A percentile compares a stretch with the other conserved stretches of the same genome.
phyloP scores from a whole-genome alignment of 2,888 invertebrate species.

The Acanthoscelides obtectus region DNA sequence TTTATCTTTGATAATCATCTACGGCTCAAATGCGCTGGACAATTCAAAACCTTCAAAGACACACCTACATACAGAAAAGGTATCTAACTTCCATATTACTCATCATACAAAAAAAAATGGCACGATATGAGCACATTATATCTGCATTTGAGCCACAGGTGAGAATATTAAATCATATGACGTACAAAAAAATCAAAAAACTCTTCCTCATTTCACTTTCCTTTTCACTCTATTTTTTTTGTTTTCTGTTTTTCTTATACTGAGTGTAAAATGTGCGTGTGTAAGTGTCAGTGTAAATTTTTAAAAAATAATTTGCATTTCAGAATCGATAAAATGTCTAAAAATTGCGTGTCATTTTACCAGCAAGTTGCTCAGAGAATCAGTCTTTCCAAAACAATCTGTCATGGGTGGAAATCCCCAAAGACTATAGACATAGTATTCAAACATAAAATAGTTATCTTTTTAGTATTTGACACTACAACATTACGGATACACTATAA shows the following conservation, averaged over 20 bases:
- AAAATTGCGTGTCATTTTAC: neutral
- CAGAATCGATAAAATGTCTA: constrained; percentile 2
- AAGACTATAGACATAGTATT: neutral
- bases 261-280: constrained; percentile 18
- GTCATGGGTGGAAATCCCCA: neutral
- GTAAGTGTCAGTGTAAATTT: constrained; percentile 15
- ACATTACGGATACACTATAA: too few relatives aligned
- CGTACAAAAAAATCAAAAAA: neutral
- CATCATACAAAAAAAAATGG: neutral
- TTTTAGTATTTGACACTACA: neutral
- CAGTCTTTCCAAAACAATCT: neutral
- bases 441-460: neutral
- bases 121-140: neutral
- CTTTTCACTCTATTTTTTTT: constrained; percentile 14
- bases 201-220: neutral
- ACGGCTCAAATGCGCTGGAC: neutral
- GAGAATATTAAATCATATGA: neutral
- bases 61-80: neutral
- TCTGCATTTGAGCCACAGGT: neutral
- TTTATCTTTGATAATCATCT: neutral
- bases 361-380: neutral
- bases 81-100: neutral
- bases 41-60: neutral
- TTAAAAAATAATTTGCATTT: constrained; percentile 15
- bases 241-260: constrained; percentile 16